Evolutionary conservation across 2,113 vertebrate genomes (phyloP).

Genomic region (Ictalurus punctatus): DNA sequence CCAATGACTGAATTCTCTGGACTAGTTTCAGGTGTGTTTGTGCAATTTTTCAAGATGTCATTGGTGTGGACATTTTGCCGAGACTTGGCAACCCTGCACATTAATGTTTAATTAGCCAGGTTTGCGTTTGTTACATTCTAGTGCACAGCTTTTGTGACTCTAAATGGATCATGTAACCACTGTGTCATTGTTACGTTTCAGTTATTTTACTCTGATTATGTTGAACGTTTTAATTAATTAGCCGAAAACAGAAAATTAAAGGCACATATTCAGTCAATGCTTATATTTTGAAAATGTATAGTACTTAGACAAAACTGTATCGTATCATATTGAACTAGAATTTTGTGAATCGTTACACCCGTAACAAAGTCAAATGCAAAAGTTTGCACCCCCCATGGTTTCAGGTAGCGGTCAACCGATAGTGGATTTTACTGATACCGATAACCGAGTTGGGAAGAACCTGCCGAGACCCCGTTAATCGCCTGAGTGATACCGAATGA

Average conservation of each 20-base stretch:
- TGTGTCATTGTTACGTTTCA: neutral
- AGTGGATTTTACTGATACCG: too few relatives aligned
- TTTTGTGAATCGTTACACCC: neutral
- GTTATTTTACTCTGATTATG: neutral
- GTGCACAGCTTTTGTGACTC: neutral
- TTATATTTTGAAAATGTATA: neutral
- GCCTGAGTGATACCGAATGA: too few relatives aligned
- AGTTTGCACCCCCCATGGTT: neutral
- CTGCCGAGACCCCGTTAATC: too few relatives aligned
- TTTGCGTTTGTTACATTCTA: neutral
- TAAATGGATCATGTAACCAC: neutral
- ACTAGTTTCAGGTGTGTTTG: neutral
- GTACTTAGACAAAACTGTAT: neutral
- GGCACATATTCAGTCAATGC: neutral
- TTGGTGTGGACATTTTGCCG: neutral
- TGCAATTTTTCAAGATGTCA: neutral
- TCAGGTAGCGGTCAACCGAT: too few relatives aligned
- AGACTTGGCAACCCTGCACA: constrained; percentile 2
- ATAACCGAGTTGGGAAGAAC: too few relatives aligned
- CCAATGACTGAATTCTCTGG: neutral
- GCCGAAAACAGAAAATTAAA: neutral
- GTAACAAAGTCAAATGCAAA: neutral
- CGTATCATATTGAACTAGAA: neutral
- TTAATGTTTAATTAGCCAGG: neutral
- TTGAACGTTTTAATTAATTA: neutral